These are phyloP conservation scores for Aethes cnicana DNA, from an alignment of 2,888 invertebrate genomes.

Conservation along the genomic window DNA sequence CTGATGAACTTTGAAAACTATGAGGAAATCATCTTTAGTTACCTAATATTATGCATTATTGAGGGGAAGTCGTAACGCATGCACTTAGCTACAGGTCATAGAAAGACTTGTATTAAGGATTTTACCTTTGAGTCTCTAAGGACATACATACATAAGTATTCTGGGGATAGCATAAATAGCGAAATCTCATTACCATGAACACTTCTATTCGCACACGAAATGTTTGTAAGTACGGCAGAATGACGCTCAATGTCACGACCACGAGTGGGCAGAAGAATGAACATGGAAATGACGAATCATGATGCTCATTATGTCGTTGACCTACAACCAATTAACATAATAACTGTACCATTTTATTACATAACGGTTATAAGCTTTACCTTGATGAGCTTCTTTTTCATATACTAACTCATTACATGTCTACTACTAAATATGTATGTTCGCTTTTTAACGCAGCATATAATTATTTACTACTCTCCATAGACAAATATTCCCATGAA, in stretches of 20 bases:
- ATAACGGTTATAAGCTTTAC: background rate
- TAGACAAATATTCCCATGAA: background rate
- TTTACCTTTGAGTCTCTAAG: too few relatives aligned
- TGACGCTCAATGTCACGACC: slow-evolving; percentile 30
- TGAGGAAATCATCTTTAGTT: too few relatives aligned
- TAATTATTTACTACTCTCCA: too few relatives aligned
- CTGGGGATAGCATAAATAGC: slow-evolving; percentile 16
- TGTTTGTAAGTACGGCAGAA: slow-evolving; percentile 9
- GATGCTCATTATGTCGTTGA: slow-evolving; percentile 16
- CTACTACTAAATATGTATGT: too few relatives aligned
- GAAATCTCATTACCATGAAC: slow-evolving; percentile 30
- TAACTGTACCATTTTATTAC: background rate
- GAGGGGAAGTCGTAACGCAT: too few relatives aligned
- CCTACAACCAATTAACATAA: slow-evolving; percentile 18
- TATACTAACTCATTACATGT: too few relatives aligned
- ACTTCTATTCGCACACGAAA: slow-evolving; percentile 27
- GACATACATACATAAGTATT: slow-evolving; percentile 25
- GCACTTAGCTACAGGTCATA: too few relatives aligned
- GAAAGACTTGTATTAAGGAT: too few relatives aligned
- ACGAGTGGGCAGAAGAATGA: slow-evolving; percentile 18
- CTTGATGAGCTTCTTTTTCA: too few relatives aligned
- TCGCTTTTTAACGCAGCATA: too few relatives aligned
- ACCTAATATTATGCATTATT: too few relatives aligned
- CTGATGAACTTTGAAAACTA: background rate
- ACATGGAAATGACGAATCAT: slow-evolving; percentile 16